Base-by-base conservation (phyloP, 92 coral and sea anemone species). In the Porites lobata region DNA sequence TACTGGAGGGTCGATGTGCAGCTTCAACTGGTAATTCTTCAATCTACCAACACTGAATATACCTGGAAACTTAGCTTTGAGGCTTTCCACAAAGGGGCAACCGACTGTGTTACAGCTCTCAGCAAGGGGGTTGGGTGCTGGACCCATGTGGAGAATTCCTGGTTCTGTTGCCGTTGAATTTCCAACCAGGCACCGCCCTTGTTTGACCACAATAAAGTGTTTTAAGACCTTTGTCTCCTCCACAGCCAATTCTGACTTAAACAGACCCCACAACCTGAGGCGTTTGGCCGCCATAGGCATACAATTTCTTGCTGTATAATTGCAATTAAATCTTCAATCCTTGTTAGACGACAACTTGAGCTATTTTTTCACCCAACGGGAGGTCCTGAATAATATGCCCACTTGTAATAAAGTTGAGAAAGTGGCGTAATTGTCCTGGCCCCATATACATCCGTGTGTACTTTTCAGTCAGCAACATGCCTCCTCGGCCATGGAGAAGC, bases 21-120 rank as follows among this genome's bases (percentile, higher is more conserved):
- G 75, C 77, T 81, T 80, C 43, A 90, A 84, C 54, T 90, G 76
- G 63, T 93, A 90, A 67, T 93, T 85, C 69, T 61, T 83, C 9
- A 93, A 92, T 68, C 87, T 91, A n/a, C 92, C 94, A 79, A 90
- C 94, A 6, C 70, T n/a, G 67, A 87, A 87, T 7, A 87, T 83
- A 65, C 86, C 87, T 43, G 96, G 93, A 69, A 76, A 93, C 57
- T 83, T 86, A 20, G 87, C 80, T 61, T 72, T 81, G 76, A 92
- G 81, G 32, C 29, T 20, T 62, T 51, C 79, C 15, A 26, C 82
- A 52, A 69, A 80, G 7, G 53, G 52, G 79, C 66, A 85, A 18
- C 65, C 67, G 10, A 75, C 76, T 57, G 70, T 88, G 90, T 78
- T 88, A 75, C 88, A 84, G 64, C 47, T 79, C 70, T 79, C 74